Conservation (phyloP, 2,888 invertebrate genomes). For the Drosophila kuntzei region DNA sequence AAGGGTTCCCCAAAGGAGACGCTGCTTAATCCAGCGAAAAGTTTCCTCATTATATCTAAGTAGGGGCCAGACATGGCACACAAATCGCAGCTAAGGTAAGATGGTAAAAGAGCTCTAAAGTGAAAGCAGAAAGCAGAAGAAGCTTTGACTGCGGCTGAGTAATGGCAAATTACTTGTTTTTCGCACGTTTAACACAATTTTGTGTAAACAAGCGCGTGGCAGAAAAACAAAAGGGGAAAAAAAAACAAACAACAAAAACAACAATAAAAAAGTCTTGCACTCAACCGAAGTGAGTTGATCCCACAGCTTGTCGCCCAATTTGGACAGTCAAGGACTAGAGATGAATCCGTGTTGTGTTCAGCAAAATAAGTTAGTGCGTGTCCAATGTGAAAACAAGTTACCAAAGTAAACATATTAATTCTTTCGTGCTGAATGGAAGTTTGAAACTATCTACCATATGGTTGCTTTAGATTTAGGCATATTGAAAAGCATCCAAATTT, state of each 20-base stretch:
- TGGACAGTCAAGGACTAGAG: slow-evolving; percentile 5
- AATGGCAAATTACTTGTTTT: slow-evolving; percentile 75
- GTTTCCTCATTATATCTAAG: slow-evolving; percentile 74
- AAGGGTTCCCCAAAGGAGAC: slow-evolving; percentile 53
- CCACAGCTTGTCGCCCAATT: slow-evolving; percentile 21
- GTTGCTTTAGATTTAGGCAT: neutral
- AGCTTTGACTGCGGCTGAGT: slow-evolving; percentile 50
- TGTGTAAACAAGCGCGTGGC: slow-evolving; percentile 60
- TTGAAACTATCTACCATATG: neutral
- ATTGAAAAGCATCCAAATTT: no score
- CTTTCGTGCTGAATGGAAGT: neutral
- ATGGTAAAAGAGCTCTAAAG: slow-evolving; percentile 3
- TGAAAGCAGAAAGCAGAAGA: slow-evolving; percentile 2
- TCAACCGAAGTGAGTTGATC: slow-evolving; percentile 6
- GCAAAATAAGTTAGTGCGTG: slow-evolving; percentile 3
- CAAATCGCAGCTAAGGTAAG: slow-evolving; percentile 4
- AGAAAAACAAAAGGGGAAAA: slow-evolving; percentile 23
- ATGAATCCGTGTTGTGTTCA: slow-evolving; percentile 1
- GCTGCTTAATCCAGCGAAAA: slow-evolving; percentile 52
- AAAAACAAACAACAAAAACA: slow-evolving; percentile 16
- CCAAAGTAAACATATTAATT: neutral
- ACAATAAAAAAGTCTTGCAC: slow-evolving; percentile 20
- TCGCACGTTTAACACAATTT: slow-evolving; percentile 81
- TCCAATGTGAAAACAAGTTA: neutral
- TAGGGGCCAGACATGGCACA: slow-evolving; percentile 25